phyloP scores from a whole-genome alignment of 2,113 vertebrate genomes.

The Rhinolophus sinicus region DNA sequence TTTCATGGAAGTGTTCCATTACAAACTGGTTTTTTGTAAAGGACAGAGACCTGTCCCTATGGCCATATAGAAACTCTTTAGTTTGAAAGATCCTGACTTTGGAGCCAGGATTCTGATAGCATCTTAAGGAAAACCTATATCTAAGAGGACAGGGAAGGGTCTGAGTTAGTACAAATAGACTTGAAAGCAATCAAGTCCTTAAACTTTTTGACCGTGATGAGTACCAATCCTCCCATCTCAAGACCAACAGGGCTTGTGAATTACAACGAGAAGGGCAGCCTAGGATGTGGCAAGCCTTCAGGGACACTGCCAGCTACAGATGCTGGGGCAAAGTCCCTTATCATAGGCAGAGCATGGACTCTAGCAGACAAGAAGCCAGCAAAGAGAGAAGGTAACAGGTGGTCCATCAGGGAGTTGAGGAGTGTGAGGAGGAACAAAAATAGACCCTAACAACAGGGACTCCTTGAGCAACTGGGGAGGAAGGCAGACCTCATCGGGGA shows the following conservation, averaged over 20 bases:
- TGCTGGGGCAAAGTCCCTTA: not conserved
- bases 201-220: not conserved
- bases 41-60: not conserved
- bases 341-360: not conserved
- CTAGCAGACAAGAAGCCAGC: not conserved
- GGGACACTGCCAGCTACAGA: not conserved
- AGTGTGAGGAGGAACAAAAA: not conserved
- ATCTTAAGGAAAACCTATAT: not conserved
- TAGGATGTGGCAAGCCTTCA: not conserved
- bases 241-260: not conserved
- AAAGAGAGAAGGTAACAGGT: not conserved
- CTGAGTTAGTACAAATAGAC: not conserved
- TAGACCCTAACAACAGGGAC: not conserved
- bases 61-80: not conserved
- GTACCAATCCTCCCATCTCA: not conserved
- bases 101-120: not conserved
- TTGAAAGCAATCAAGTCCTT: not conserved
- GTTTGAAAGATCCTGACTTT: not conserved
- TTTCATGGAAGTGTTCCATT: not conserved
- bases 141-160: not conserved
- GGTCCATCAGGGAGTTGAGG: not conserved
- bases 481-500: not conserved
- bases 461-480: not conserved
- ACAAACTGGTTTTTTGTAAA: not conserved
- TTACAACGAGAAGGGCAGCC: not conserved